Percentiles rank a stretch among this genome's conserved stretches.
Conservation (phyloP, 1,140 invertebrate genomes). For the Diabrotica undecimpunctata region DNA sequence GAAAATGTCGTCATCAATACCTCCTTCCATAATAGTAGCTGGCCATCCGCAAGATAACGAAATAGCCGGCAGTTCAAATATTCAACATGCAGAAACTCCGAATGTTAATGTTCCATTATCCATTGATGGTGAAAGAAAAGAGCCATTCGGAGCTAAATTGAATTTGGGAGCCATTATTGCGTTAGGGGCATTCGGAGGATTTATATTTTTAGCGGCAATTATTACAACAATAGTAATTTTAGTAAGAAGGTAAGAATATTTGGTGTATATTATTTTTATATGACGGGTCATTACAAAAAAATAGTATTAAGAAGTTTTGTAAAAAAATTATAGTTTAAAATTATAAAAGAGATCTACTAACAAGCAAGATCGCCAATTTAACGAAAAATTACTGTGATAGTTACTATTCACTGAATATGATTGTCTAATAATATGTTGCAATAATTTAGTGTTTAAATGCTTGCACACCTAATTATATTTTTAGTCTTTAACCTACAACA, state of each 20-base stretch:
- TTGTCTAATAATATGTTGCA: no score
- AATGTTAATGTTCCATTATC: constrained; percentile 66
- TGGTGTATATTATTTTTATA: constrained; percentile 1
- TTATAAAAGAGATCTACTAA: no score
- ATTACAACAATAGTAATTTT: constrained; percentile 86
- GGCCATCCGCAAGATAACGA: constrained; percentile 62
- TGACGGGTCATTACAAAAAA: no score
- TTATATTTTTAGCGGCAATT: constrained; percentile 84
- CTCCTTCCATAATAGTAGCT: constrained; percentile 59
- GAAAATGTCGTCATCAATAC: constrained; percentile 29
- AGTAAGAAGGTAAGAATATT: constrained; percentile 73
- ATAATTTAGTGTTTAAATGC: no score
- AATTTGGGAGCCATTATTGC: constrained; percentile 86
- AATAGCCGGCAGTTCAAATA: constrained; percentile 52
- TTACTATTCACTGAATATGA: no score
- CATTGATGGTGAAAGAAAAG: constrained; percentile 62
- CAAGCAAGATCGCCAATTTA: no score
- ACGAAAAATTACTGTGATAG: no score
- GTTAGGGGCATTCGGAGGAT: constrained; percentile 82
- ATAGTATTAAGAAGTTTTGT: no score
- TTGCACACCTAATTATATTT: no score
- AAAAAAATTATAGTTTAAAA: no score
- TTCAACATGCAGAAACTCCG: constrained; percentile 54
- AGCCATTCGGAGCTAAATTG: constrained; percentile 68
- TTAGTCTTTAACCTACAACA: no score